Percentiles rank a stretch among this genome's conserved stretches.
These are phyloP conservation scores for Xiphorhynchus elegans DNA, from an alignment of 2,113 vertebrate species.

Conservation along the genomic window DNA sequence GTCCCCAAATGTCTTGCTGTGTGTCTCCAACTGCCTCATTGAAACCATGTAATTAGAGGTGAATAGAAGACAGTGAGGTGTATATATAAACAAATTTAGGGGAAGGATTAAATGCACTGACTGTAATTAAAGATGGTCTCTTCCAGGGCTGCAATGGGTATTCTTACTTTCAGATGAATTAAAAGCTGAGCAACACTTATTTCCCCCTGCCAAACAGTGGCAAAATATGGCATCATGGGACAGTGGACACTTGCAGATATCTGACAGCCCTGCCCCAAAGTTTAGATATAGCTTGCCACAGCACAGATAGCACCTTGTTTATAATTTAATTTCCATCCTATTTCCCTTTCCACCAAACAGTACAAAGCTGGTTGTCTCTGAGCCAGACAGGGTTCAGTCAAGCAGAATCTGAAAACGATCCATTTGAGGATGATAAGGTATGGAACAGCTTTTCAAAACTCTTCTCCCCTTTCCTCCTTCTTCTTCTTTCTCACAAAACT, in stretches of 20 bases:
- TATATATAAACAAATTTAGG: conserved; percentile 45
- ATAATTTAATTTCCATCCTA: conserved; percentile 16
- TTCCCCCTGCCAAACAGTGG: not conserved
- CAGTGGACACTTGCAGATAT: not conserved
- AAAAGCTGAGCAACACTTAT: not conserved
- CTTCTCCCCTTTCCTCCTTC: not conserved
- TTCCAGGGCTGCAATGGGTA: not conserved
- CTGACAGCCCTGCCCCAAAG: not conserved
- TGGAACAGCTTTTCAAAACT: not conserved
- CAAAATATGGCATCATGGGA: not conserved
- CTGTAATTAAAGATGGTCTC: conserved; percentile 42
- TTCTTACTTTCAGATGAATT: conserved; percentile 8
- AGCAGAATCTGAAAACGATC: not conserved
- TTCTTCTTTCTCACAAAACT: not conserved
- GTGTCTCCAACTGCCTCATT: not conserved
- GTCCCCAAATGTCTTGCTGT: not conserved
- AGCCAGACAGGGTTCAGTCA: not conserved
- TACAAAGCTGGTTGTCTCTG: not conserved
- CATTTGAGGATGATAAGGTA: not conserved
- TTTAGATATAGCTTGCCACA: conserved; percentile 9
- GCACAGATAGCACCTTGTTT: not conserved
- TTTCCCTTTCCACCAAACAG: conserved; percentile 9
- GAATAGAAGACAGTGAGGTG: conserved; percentile 13
- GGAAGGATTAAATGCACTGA: conserved; percentile 27
- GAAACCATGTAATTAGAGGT: conserved; percentile 36